These are phyloP conservation scores for Sinosuthora webbiana DNA, from an alignment of 2,113 vertebrate species.

Conservation along the genomic window DNA sequence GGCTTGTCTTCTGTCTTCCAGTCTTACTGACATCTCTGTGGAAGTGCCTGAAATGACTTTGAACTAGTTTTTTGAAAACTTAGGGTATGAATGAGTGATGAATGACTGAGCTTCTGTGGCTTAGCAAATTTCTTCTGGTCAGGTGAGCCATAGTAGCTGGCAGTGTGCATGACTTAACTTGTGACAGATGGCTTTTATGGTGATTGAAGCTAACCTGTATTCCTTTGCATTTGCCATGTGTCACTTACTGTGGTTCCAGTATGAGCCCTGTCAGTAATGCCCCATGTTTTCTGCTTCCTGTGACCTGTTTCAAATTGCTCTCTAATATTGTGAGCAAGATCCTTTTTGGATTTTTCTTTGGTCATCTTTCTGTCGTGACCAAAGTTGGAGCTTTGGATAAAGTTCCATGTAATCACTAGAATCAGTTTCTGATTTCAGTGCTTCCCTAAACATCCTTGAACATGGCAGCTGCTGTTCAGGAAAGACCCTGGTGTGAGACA, in stretches of 20 bases:
- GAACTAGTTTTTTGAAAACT: not conserved
- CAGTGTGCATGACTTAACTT: not conserved
- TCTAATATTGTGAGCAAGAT: not conserved
- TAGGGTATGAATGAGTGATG: not conserved
- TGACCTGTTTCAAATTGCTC: not conserved
- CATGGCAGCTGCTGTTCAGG: not conserved
- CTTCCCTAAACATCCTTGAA: not conserved
- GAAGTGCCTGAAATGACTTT: not conserved
- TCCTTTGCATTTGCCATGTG: constrained; percentile 9
- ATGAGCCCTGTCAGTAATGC: not conserved
- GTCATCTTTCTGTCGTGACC: not conserved
- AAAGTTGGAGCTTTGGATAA: not conserved
- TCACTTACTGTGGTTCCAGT: not conserved
- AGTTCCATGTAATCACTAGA: not conserved
- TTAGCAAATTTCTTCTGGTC: not conserved
- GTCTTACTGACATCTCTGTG: not conserved
- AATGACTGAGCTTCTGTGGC: not conserved
- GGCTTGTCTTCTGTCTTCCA: not conserved
- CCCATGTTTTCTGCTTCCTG: not conserved
- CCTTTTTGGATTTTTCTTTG: not conserved
- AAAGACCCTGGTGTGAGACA: not conserved
- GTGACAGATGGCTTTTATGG: constrained; percentile 39
- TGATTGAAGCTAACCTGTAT: not conserved
- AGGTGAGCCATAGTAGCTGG: constrained; percentile 17
- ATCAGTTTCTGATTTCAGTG: not conserved